Percentiles rank a stretch among this genome's conserved stretches.
Conservation (phyloP, 2,797 vertebrate species). For the Hippopotamyrus pictus region DNA sequence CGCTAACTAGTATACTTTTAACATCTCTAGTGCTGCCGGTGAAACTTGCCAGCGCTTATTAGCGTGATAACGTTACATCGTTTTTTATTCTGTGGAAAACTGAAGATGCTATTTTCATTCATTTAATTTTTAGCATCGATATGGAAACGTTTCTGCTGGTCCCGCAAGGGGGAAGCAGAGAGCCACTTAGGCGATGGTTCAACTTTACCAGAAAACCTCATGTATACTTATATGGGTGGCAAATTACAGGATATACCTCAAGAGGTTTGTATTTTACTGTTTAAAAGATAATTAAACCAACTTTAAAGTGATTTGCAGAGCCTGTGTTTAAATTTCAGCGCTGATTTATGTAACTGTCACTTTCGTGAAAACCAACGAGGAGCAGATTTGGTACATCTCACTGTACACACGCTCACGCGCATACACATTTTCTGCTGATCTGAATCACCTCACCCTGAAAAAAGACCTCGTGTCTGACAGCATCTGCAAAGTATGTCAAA, state of each 20-base stretch:
- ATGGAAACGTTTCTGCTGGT: background rate
- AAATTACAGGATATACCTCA: background rate
- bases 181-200: background rate
- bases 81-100: background rate
- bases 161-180: slow-evolving; percentile 12
- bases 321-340: background rate
- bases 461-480: background rate
- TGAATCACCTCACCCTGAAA: background rate
- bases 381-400: background rate
- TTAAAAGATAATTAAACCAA: background rate
- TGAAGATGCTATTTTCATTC: background rate
- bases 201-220: background rate
- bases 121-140: background rate
- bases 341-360: background rate
- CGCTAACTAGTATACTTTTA: background rate
- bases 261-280: background rate
- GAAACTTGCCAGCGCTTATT: background rate
- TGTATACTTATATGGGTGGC: background rate
- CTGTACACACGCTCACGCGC: background rate
- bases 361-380: background rate
- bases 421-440: background rate
- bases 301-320: background rate
- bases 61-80: background rate
- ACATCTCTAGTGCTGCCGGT: background rate
- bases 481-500: background rate